Percentiles rank a stretch among this genome's conserved stretches.
Conservation (phyloP, 2,113 vertebrate genomes). For the Labeo rohita region DNA sequence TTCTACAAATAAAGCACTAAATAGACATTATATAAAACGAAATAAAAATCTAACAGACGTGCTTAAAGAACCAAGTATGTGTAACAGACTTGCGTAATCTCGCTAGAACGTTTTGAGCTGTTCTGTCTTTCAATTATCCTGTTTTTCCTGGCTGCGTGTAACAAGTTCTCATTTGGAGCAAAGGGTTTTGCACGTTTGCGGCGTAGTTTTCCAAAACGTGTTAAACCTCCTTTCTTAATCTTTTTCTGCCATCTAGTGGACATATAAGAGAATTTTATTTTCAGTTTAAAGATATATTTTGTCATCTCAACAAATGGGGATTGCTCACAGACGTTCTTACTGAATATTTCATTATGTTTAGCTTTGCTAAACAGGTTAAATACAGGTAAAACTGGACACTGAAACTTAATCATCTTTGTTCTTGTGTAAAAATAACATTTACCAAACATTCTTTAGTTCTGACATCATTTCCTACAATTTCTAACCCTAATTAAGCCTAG, state of each 20-base stretch:
- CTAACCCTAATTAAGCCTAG: not conserved
- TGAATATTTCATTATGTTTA: not conserved
- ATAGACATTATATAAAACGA: no score
- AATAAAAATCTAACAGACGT: no score
- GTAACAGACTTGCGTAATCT: not conserved
- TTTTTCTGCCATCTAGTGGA: slow-evolving; percentile 42
- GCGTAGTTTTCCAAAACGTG: not conserved
- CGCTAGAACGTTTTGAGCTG: not conserved
- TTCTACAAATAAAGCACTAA: no score
- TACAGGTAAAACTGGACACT: not conserved
- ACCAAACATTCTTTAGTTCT: not conserved
- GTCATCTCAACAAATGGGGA: not conserved
- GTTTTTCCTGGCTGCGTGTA: not conserved
- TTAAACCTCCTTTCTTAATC: not conserved
- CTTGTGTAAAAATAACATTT: not conserved
- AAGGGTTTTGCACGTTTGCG: not conserved
- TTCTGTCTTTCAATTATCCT: not conserved
- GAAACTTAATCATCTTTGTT: not conserved
- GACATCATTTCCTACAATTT: not conserved
- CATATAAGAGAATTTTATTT: not conserved
- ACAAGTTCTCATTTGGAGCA: not conserved
- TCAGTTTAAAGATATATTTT: not conserved
- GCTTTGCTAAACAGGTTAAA: not conserved
- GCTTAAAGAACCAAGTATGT: no score
- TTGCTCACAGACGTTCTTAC: not conserved